Evolutionary conservation across 2,888 invertebrate species (phyloP).

Genomic region (Melanargia galathea): DNA sequence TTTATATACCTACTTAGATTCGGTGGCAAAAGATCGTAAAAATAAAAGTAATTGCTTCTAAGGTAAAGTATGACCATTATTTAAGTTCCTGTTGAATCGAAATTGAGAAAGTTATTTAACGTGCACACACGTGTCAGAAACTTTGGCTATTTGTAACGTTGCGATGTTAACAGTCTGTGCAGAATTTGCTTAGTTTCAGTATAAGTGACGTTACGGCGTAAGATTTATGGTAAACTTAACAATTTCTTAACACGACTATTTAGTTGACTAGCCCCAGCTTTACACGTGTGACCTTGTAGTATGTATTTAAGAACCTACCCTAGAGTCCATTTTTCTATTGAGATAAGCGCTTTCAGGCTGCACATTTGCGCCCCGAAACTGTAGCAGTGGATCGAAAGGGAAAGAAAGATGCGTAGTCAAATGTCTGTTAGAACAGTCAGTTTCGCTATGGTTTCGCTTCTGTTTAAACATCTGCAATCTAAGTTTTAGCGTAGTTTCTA

Average conservation of each 20-base stretch:
- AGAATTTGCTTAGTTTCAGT: constrained; percentile 2
- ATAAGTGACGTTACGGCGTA: neutral
- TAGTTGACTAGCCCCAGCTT: neutral
- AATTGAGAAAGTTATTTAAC: constrained; percentile 18
- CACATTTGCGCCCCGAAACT: too few relatives aligned
- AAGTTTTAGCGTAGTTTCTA: too few relatives aligned
- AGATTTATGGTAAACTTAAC: neutral
- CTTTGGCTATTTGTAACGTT: constrained; percentile 16
- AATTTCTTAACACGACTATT: neutral
- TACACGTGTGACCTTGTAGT: too few relatives aligned
- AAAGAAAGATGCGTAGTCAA: too few relatives aligned
- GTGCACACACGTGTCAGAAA: constrained; percentile 16
- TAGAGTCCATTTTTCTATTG: too few relatives aligned
- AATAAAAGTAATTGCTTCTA: neutral
- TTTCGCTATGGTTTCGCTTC: too few relatives aligned
- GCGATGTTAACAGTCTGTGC: constrained; percentile 12
- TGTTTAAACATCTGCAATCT: too few relatives aligned
- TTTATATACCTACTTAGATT: too few relatives aligned
- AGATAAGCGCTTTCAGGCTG: too few relatives aligned
- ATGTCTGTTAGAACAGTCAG: too few relatives aligned
- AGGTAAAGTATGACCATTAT: neutral
- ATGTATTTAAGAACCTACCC: too few relatives aligned
- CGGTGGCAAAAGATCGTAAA: neutral
- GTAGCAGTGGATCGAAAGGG: too few relatives aligned
- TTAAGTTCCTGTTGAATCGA: constrained; percentile 9